Base-by-base conservation (phyloP, 2,888 invertebrate genomes). In the Colletes collaris region DNA sequence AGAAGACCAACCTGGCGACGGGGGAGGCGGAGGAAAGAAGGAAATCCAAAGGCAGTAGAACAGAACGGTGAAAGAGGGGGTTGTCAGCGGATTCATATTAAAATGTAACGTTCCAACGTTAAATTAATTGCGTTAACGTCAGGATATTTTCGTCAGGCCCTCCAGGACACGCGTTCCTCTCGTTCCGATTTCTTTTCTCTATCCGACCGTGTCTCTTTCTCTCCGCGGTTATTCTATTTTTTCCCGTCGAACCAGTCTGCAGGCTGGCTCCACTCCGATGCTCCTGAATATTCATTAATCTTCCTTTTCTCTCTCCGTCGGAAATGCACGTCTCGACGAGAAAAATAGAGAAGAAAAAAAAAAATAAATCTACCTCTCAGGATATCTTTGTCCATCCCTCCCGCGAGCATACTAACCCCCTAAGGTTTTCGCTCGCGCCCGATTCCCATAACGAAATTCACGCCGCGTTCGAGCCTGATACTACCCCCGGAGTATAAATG, bases 81-180 rank as follows among this genome's bases (percentile, higher is more conserved):
- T 35, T 55, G 59, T 75, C 74, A 67, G 83, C 85, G 87, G 89
- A 90, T 90, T 89, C 90, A 90, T 91, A 90, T 91, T 91, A 91
- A 91, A 91, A 89, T 89, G 88, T 89, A 88, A 90, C 89, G 86
- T 89, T 89, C 84, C 86, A 16, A 16, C 85, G 86, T 86, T 87
- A 89, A 90, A 91, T 90, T 89, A 90, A 91, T 91, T 89, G 89
- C 89, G 87, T 90, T 89, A 89, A 89, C 86, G 90, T 89, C 89
- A 86, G 84, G 84, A 87, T 88, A 90, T 89, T 89, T 90, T 88
- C 85, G 84, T 81, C 58, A 58, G 13, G 60, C 60, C 53, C 59
- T 73, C 74, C 3, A 69, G 44, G 62, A 63, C 75, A 70, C 65
- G 66, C 62, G 40, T 76, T 62, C 76, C 68, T 46, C 64, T 73